Base-by-base conservation (phyloP, 1,140 invertebrate genomes). In the Euura saliciscinereae region DNA sequence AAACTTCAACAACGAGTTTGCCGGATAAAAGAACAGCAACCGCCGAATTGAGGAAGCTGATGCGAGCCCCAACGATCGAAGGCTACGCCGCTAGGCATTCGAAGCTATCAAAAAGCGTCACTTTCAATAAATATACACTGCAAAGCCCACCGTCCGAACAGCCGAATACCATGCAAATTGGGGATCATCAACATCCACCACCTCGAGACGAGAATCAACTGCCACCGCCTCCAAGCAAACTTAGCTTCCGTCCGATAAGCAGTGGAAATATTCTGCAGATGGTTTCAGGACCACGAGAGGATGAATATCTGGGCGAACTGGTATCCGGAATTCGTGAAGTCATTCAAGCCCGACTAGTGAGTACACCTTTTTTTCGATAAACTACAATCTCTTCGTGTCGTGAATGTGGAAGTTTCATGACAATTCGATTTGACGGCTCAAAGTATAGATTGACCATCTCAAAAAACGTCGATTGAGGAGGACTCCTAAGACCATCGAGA, bases 51-150 rank as follows among this genome's bases (percentile, higher is more conserved):
- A 89, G 85, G 74, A 91, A 88, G 78, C 84, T 95, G 46, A 93
- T 95, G 87, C 86, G 92, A 78, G 93, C 94, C 46, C 95, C 93
- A 68, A 96, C 95, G 65, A 89, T 96, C 73, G 93, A 95, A 88
- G 95, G 95, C 66, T 96, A 95, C 85, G 95, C 93, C 43, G 94
- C 94, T 45, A 89, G 95, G 81, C 94, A 96, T 85, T 94, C 94
- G 72, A 96, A 96, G 84, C 91, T 96, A 81, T 91, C 94, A 51
- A 96, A 96, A 89, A 95, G 94, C 86, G 94, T 96, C 69, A 96
- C 95, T 69, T 96, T 96, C 87, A 94, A 96, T 84, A 89, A 94
- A 74, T 93, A 94, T 83, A 95, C 94, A 72, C 88, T 96, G 79
- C 92, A 93, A 75, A 95, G 94, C 78, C 94, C 94, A 69, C 94